Evolutionary conservation across 2,888 invertebrate species (phyloP), one percentile per base, ranked within the genome.

Genomic region (Tinea pellionella): DNA sequence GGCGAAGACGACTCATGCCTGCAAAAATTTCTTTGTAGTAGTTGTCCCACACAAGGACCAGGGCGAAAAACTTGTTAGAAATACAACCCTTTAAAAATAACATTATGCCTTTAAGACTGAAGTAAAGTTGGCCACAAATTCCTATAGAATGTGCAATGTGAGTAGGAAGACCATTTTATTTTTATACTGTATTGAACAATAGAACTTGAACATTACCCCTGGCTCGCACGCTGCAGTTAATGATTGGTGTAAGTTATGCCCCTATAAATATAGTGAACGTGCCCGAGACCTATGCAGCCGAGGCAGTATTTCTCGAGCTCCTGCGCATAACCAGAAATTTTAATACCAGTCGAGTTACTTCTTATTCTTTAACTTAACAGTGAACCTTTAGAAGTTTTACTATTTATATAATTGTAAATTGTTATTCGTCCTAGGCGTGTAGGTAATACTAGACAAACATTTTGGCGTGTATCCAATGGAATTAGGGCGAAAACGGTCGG

Each of bases 241-340:
- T 83, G 78, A 76, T 73, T 73, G 76, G 72, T 75, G 75, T 78
- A 74, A 83, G 83, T 85, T 81, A 84, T 75, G 83, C 80, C 67
- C 78, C 82, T 78, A 85, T 86, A 82, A 86, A 83, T 85, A 83
- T 73, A 66, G 69, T 73, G 71, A 73, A 80, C 80, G 80, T 80
- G 84, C 80, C 80, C 79, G 72, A 79, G 83, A 80, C 79, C 81
- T 69, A 74, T 37, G 32, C 51, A 30, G 51, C 53, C 30, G 51
- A 9, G 15, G 19, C 24, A 16, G 12, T 53, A 53, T 12, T 18
- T 53, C 53, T 53, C 53, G n/a, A 24, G 47, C 53, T 53, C 24
- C 53, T 24, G 53, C 53, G 53, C 53, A 11, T 53, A 53, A 53
- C 24, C 53, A 19, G 53, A 53, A 53, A 53, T 24, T 24, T 24